These are phyloP conservation scores for Pachycephala philippinensis DNA, from an alignment of 2,113 vertebrate species.

Conservation along the genomic window DNA sequence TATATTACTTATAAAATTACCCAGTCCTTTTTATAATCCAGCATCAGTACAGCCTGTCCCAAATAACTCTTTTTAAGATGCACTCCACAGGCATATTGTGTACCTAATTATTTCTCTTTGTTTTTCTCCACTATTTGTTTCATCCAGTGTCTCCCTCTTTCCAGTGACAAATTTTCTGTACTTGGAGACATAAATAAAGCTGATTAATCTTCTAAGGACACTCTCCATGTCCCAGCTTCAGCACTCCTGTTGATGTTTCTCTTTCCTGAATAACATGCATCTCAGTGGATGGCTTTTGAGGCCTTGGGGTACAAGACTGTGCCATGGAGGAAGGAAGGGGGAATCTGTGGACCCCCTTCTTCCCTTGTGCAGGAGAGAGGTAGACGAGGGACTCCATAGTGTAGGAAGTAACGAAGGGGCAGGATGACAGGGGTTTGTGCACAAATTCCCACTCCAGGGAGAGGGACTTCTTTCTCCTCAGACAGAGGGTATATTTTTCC, in stretches of 20 bases:
- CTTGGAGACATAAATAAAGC: neutral
- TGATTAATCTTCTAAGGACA: neutral
- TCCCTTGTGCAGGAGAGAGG: neutral
- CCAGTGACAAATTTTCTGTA: neutral
- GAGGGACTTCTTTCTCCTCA: neutral
- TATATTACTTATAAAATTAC: slow-evolving; percentile 44
- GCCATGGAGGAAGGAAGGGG: rapidly evolving
- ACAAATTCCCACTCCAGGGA: neutral
- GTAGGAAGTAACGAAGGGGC: neutral
- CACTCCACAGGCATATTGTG: neutral
- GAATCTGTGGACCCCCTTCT: neutral
- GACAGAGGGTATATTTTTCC: neutral
- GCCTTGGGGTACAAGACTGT: neutral
- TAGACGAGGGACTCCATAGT: neutral
- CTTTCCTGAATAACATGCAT: neutral
- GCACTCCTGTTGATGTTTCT: neutral
- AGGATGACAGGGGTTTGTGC: neutral
- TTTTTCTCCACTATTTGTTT: neutral
- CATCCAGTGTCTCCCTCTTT: neutral
- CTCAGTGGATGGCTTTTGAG: neutral
- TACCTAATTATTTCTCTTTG: slow-evolving; percentile 32
- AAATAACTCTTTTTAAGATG: slow-evolving; percentile 47
- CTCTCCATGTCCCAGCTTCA: neutral
- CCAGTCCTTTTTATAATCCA: slow-evolving; percentile 37
- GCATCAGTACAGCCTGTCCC: slow-evolving; percentile 27